Percentiles rank a stretch among this genome's conserved stretches.
phyloP scores from a whole-genome alignment of 2,888 invertebrate species.

The Apoda limacodes region DNA sequence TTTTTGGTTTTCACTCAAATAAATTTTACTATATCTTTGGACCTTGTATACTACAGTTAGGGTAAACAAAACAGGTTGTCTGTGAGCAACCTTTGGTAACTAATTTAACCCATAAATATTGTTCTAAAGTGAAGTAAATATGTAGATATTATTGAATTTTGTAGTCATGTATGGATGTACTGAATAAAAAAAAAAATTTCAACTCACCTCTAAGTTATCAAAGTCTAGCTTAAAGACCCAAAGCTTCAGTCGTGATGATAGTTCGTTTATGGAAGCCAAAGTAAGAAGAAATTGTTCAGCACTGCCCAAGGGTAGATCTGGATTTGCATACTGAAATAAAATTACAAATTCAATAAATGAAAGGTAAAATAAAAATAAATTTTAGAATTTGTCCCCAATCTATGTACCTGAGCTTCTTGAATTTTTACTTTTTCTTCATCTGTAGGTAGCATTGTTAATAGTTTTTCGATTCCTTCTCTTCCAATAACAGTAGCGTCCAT shows the following conservation, averaged over 20 bases:
- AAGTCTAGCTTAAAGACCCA: constrained; percentile 99
- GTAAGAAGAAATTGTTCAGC: constrained; percentile 99
- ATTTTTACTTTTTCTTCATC: constrained; percentile 97
- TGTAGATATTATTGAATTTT: neutral
- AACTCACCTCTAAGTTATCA: constrained; percentile 89
- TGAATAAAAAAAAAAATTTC: constrained; percentile 3
- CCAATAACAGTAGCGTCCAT: constrained; percentile 99
- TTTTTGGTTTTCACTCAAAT: constrained; percentile 5
- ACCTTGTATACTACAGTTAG: no score
- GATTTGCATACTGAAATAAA: constrained; percentile 76
- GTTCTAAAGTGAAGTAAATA: constrained; percentile 2
- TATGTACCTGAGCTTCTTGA: constrained; percentile 85
- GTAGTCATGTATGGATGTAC: neutral
- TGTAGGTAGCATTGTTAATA: constrained; percentile 96
- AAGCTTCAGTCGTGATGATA: constrained; percentile 91
- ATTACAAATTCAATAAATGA: constrained; percentile 4
- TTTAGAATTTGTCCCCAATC: neutral
- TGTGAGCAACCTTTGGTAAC: neutral
- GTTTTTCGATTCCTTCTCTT: constrained; percentile 97
- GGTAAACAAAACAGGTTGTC: constrained; percentile 1
- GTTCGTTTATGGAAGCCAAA: constrained; percentile 93
- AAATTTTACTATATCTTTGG: no score
- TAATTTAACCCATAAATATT: no score
- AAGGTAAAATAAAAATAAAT: neutral
- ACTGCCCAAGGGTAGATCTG: constrained; percentile 91